Base-by-base conservation (phyloP, 1,140 invertebrate genomes). In the Spodoptera frugiperda region DNA sequence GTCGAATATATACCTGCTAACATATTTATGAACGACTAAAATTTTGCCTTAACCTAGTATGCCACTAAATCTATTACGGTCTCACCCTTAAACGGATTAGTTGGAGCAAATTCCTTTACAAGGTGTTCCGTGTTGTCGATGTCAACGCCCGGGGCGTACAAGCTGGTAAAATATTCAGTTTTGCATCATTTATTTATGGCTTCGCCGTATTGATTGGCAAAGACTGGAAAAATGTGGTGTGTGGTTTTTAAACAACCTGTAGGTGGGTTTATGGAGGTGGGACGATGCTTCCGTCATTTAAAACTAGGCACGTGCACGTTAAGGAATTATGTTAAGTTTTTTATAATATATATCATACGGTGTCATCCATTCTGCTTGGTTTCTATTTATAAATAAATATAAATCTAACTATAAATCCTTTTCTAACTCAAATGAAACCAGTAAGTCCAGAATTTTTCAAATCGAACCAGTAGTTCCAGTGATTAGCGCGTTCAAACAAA, bases 21-120 rank as follows among this genome's bases (percentile, higher is more conserved):
- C 44, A 21, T 21, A 44, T 67, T 65, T 33, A 55, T 17, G 10
- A 71, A 33, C 70, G 10, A 19, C 1, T 59, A 54, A 73, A 73
- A 57, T 55, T 48, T 44, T 48, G n/a, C 54, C 33, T 53, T 59
- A 44, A 75, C 15, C 48, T 51, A 39, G 59, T 54, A n/a, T 19
- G 49, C 59, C 48, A 33, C 48, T 65, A 67, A 76, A 76, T 76
- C 67, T 39, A 61, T 76, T 76, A 76, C 59, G 25, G 68, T 71
- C 9, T 21, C 57, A 14, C 57, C 72, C 19, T 53, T 67, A 67
- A 65, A 55, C 21, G 73, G 49, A 76, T 76, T 76, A 65, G 73
- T 49, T 61, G 17, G 30, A 67, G 78, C 76, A 80, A 80, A 77
- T 80, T 72, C 70, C 46, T 61, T 70, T 74, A 44, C 55, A 61